These are phyloP conservation scores for Elgaria multicarinata DNA, from an alignment of 2,113 vertebrate species.

Conservation along the genomic window DNA sequence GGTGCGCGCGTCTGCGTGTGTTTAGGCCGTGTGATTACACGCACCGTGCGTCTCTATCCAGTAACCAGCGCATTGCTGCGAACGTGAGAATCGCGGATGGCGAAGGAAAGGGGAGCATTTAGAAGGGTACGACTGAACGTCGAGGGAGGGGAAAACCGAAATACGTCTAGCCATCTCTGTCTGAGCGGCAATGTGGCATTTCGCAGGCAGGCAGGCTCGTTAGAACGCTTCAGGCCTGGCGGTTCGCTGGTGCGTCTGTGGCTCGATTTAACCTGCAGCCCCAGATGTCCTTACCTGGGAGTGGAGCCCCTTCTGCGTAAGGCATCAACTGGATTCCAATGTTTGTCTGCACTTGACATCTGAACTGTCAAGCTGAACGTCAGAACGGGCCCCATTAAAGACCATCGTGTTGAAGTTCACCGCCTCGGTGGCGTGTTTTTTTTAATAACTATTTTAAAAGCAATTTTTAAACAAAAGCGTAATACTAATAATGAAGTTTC, in stretches of 20 bases:
- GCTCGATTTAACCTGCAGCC: background rate
- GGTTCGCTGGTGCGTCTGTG: background rate
- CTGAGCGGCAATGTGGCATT: no score
- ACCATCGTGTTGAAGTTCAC: background rate
- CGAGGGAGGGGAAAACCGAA: no score
- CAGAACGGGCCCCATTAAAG: background rate
- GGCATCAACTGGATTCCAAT: background rate
- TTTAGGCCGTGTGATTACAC: rapidly evolving
- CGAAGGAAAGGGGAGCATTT: no score
- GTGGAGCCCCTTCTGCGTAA: background rate
- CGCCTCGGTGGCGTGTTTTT: no score
- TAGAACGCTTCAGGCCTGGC: background rate
- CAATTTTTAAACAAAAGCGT: no score
- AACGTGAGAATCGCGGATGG: background rate
- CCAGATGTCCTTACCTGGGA: background rate
- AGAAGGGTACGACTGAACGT: no score
- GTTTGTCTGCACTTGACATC: background rate
- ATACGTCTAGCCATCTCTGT: no score
- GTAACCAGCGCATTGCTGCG: background rate
- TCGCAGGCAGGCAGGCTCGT: background rate
- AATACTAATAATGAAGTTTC: background rate
- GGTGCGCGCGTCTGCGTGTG: background rate
- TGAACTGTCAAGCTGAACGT: no score
- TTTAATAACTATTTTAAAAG: no score
- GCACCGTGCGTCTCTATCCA: no score